Evolutionary conservation across 2,888 invertebrate genomes (phyloP), one percentile per base, ranked within the genome.

Genomic region (Lasius platythorax): DNA sequence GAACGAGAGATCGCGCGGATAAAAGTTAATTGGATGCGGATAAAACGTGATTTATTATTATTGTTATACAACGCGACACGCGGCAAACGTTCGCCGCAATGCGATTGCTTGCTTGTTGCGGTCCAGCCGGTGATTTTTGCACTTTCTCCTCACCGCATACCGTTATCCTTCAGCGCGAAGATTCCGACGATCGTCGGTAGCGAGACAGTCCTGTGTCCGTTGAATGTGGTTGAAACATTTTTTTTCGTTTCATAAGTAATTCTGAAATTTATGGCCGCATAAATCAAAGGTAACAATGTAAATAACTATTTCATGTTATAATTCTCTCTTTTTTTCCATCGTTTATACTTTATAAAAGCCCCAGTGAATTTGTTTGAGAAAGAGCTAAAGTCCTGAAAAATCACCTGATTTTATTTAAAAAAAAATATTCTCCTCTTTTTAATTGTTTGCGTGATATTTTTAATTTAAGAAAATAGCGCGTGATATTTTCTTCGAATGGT

Each of bases 61-160:
- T n/a, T 53, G 58, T 68, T 78, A 78, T 78, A 78, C 68, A 78
- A 68, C 40, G 28, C 40, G 37, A 33, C 64, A 53, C 15, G 15
- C 30, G 23, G 37, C 43, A 73, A 66, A 53, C 43, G 66, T 53
- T 18, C 43, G 61, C 61, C 37, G 37, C 46, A 53, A 67, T 78
- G 28, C 67, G 67, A 40, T 76, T 72, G 73, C 28, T 43, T 5
- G 68, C 6, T 43, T 63, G 23, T 56, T 68, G 78, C 56, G 78
- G 88, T 88, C 83, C 86, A 85, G 68, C 83, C 63, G 75, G 75
- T 33, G 85, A 90, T 90, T 90, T 88, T 90, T 85, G 85, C 90
- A 90, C 89, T 90, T 90, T 90, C 89, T 90, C 90, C 85, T 56
- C 68, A n/a, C 87, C 86, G 82, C 78, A 58, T 75, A 70, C 85